Conservation (phyloP, 1,140 invertebrate genomes). For the Argopecten irradians region DNA sequence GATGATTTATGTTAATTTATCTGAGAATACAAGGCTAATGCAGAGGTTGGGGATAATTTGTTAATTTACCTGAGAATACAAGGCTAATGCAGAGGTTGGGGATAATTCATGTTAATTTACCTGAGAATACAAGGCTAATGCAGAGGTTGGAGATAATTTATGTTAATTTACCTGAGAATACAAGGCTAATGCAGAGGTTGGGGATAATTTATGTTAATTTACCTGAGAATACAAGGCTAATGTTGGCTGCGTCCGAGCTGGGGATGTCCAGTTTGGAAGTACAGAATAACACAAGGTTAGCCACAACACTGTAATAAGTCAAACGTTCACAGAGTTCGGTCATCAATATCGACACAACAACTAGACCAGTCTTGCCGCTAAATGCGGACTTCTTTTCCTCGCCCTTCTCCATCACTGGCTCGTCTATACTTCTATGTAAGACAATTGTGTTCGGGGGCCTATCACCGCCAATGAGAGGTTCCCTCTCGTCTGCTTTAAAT, state of each 20-base stretch:
- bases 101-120: too few relatives aligned
- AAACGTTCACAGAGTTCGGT: conserved; percentile 67
- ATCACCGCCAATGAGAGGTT: conserved; percentile 20
- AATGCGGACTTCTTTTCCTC: neutral
- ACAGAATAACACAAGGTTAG: conserved; percentile 68
- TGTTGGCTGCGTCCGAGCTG: conserved; percentile 56
- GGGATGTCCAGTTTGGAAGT: conserved; percentile 57
- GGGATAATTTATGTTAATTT: conserved; percentile 28
- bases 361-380: conserved; percentile 24
- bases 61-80: too few relatives aligned
- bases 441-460: neutral
- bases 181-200: too few relatives aligned
- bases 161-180: too few relatives aligned
- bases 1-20: too few relatives aligned
- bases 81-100: too few relatives aligned
- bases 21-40: too few relatives aligned
- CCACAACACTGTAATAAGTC: conserved; percentile 67
- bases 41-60: too few relatives aligned
- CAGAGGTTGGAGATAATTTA: too few relatives aligned
- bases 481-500: conserved; percentile 27
- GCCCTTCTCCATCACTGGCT: neutral
- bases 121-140: too few relatives aligned
- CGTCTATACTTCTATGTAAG: neutral
- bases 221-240: conserved; percentile 68
- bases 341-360: conserved; percentile 59